Conservation (phyloP, 2,888 invertebrate genomes). For the Aleiodes testaceus region DNA sequence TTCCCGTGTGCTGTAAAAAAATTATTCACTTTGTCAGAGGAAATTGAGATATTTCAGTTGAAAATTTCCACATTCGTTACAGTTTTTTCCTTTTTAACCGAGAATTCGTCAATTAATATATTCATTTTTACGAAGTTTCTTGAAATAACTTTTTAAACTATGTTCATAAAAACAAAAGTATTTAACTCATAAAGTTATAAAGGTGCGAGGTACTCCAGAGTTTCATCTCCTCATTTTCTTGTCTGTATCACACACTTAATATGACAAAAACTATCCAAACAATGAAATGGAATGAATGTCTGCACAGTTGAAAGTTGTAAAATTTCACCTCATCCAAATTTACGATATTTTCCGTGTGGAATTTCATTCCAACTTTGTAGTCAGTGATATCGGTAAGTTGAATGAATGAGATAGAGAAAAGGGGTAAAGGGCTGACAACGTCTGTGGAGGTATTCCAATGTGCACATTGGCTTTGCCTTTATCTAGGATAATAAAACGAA, state of each 20-base stretch:
- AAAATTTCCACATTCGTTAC: no score
- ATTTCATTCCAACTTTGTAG: not conserved
- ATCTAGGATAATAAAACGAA: constrained; percentile 28
- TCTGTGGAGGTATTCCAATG: constrained; percentile 8
- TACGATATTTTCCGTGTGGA: constrained; percentile 10
- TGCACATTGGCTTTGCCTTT: constrained; percentile 21
- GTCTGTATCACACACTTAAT: constrained; percentile 3
- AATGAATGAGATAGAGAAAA: not conserved
- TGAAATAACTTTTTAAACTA: not conserved
- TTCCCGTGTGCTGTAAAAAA: no score
- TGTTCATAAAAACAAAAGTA: constrained; percentile 22
- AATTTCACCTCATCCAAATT: constrained; percentile 12
- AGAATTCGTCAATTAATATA: no score
- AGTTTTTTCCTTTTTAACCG: no score
- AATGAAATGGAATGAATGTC: not conserved
- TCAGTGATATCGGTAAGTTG: constrained; percentile 16
- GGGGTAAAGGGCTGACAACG: not conserved
- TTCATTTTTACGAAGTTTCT: no score
- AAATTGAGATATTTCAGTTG: no score
- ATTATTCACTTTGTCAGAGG: no score
- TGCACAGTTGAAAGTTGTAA: not conserved
- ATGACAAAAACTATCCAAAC: constrained; percentile 10
- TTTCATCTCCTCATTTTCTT: not conserved
- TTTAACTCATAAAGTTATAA: constrained; percentile 21
- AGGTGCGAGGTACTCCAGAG: not conserved